These are phyloP conservation scores for Melanotaenia parkinsoni DNA, from an alignment of 2,797 vertebrate genomes.

Conservation along the genomic window DNA sequence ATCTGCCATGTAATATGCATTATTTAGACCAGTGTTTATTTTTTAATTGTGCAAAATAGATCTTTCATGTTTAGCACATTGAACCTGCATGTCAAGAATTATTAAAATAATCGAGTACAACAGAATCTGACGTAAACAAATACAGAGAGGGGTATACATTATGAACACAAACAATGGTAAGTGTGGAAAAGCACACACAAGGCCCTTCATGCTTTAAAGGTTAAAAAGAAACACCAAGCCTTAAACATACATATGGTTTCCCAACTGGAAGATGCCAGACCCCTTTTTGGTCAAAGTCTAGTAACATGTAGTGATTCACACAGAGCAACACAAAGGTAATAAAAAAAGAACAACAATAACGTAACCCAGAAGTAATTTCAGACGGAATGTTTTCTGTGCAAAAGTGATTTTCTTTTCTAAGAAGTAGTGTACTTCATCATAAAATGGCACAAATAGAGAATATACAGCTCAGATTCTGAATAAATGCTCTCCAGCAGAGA, in stretches of 20 bases:
- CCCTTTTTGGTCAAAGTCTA: background rate
- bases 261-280: conserved; percentile 51
- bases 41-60: conserved; percentile 43
- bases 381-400: background rate
- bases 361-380: background rate
- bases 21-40: conserved; percentile 54
- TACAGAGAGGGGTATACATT: conserved; percentile 1
- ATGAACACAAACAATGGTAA: conserved; percentile 4
- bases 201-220: no score
- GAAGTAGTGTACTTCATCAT: background rate
- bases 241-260: conserved; percentile 3
- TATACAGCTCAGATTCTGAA: conserved; percentile 4
- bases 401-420: conserved; percentile 13
- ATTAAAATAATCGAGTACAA: conserved; percentile 7
- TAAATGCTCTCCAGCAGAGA: conserved; percentile 5
- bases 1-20: conserved; percentile 64
- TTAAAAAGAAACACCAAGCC: conserved; percentile 6
- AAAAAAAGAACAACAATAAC: background rate
- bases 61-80: conserved; percentile 10
- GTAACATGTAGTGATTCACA: background rate
- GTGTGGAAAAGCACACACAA: background rate
- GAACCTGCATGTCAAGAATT: conserved; percentile 8
- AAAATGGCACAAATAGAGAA: conserved; percentile 19
- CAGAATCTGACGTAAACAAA: conserved; percentile 29
- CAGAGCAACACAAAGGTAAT: background rate